A percentile compares a stretch with the other conserved stretches of the same genome.
Evolutionary conservation across 2,797 vertebrate species (phyloP).

Genomic region (Thaleichthys pacificus): DNA sequence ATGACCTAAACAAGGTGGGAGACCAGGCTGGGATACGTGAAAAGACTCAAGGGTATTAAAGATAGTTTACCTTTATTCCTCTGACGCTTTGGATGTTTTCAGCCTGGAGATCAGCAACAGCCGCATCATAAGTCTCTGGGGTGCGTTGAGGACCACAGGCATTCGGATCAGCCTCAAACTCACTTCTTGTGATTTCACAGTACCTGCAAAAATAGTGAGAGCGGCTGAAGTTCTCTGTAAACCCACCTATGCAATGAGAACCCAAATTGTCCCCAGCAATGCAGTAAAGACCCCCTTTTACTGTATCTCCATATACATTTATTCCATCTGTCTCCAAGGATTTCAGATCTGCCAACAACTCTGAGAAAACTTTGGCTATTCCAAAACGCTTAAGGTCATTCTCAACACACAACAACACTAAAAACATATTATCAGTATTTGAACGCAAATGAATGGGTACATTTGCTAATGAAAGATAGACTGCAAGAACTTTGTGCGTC

Average conservation of each 20-base stretch:
- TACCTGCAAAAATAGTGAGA: conserved; percentile 35
- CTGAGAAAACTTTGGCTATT: conserved; percentile 33
- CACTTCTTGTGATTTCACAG: conserved; percentile 24
- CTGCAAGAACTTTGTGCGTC: conserved; percentile 31
- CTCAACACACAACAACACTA: conserved; percentile 36
- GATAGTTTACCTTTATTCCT: conserved; percentile 28
- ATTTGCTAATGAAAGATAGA: conserved; percentile 33
- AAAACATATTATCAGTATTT: conserved; percentile 35
- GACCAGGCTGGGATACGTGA: conserved; percentile 11
- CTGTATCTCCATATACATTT: conserved; percentile 20
- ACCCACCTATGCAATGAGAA: conserved; percentile 7
- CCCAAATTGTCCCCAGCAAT: too few relatives aligned
- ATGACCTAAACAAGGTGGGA: conserved; percentile 22
- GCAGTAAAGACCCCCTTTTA: conserved; percentile 31
- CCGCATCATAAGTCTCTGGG: conserved; percentile 15
- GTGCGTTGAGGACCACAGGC: conserved; percentile 22
- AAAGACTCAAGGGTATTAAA: conserved; percentile 27
- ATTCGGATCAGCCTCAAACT: conserved; percentile 29
- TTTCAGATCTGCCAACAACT: conserved; percentile 36
- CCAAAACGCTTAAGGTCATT: conserved; percentile 38
- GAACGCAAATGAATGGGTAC: conserved; percentile 32
- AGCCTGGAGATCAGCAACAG: conserved; percentile 25
- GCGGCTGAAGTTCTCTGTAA: conserved; percentile 26
- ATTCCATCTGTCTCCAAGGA: conserved; percentile 30
- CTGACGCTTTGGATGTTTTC: conserved; percentile 7